Evolutionary conservation across 35 echinoderm and acorn worm species (phyloP), one percentile per base, ranked within the genome.

Genomic region (Apostichopus parvimensis): DNA sequence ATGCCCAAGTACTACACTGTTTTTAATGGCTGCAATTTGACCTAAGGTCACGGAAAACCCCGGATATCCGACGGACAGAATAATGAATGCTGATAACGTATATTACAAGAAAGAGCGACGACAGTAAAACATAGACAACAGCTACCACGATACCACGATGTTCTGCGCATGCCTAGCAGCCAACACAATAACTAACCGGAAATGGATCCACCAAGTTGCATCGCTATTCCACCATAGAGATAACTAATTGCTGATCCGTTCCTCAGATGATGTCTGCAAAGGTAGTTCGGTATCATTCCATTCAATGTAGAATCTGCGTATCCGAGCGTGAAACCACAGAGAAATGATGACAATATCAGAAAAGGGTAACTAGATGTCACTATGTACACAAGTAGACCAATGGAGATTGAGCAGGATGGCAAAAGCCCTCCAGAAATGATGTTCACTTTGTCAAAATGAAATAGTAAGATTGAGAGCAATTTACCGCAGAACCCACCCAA

Each of bases 281-380:
- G 20, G 25, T 87, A 87, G n/a, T 57, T 2, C 11, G 85, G 85
- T 6, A 87, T 65, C 59, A 62, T 87, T 9, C 85, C 85, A 71
- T 15, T 87, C 13, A 87, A 9, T 65, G 57, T 58, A 14, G 85
- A 87, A 23, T 87, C 64, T 17, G 61, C 85, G 64, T 66, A 87
- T 3, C 22, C 85, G 3, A 82, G 7, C 4, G 79, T 6, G 64
- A 64, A 87, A n/a, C 85, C 85, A 52, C 85, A 87, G 9, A 87
- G 85, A 34, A 80, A 80, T 0, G 78, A 80, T 28, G 78, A 80
- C 78, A 22, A 0, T 22, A 80, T 80, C 21, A 54, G 13, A 80
- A 54, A 13, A 17, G 22, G 11, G 22, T 80, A 80, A 12, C 22
- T 80, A 12, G 12, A 12, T 11, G 13, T 20, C 13, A 80, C 13